Evolutionary conservation across 2,888 invertebrate genomes (phyloP), one percentile per base, ranked within the genome.

Genomic region (Romanomermis culicivorax): DNA sequence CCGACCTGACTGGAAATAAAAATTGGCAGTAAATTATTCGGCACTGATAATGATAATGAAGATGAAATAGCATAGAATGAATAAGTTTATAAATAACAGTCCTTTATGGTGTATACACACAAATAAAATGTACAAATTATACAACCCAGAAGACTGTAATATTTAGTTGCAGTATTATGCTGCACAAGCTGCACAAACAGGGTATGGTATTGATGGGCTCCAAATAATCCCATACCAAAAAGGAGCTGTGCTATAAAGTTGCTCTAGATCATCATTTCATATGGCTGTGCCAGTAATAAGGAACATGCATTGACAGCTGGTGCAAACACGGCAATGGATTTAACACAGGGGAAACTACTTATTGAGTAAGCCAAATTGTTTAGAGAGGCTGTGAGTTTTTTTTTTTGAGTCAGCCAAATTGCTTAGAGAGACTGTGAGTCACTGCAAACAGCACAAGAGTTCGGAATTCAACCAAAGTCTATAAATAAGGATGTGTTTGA

Each of bases 141-240:
- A n/a, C n/a, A 14, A 42, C 7, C 53, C 53, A 4, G 45, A 2
- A 26, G 30, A 29, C n/a, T 3, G 29, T 7, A 30, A 30, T 17
- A 17, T n/a, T 17, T 51, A 36, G 51, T 11, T 14, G 3, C 29
- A 51, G 20, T 36, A 51, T 30, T 30, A 20, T 30, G 30, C 4
- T 43, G 7, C 3, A 25, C 50, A 50, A 26, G 50, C 50, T 17
- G 50, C 25, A 25, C 50, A 51, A 45, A 45, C n/a, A 20, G 47
- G 47, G 29, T 26, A 51, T 30, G 36, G 51, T n/a, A 4, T 20
- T 7, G 53, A 36, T 4, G 24, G 23, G 20, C 14, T n/a, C 3
- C n/a, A 25, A 25, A 24, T 2, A 20, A 11, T 26, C 4, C 53
- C 53, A 7, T 53, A 43, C 27, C 53, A 53, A 48, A 4, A 48